phyloP scores from a whole-genome alignment of 1,140 invertebrate species.

The Atta colombica region DNA sequence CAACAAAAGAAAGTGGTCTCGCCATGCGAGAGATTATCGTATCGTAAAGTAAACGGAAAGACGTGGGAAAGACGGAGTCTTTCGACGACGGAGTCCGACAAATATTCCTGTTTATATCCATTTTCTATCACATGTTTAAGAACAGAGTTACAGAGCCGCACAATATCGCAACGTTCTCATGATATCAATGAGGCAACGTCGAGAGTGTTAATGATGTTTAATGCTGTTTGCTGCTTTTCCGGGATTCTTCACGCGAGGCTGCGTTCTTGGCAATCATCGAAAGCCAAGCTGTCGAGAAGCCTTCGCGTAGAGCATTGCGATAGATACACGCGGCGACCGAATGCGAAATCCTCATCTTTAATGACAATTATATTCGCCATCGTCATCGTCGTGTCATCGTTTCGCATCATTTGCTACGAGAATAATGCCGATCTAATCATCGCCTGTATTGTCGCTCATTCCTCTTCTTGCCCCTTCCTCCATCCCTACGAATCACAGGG shows the following conservation, averaged over 20 bases:
- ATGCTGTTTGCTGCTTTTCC: slow-evolving; percentile 45
- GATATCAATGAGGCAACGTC: slow-evolving; percentile 53
- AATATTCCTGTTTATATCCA: slow-evolving; percentile 17
- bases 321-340: not conserved
- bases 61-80: slow-evolving; percentile 28
- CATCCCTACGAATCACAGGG: slow-evolving; percentile 5
- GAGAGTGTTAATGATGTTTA: slow-evolving; percentile 50
- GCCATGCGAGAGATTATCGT: slow-evolving; percentile 7
- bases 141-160: not conserved
- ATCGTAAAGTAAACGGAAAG: slow-evolving; percentile 29
- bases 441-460: slow-evolving; percentile 74
- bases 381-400: slow-evolving; percentile 48
- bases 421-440: slow-evolving; percentile 80
- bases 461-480: slow-evolving; percentile 12
- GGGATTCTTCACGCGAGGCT: slow-evolving; percentile 47
- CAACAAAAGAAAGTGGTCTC: not conserved
- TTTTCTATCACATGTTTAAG: slow-evolving; percentile 29
- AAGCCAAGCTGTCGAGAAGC: slow-evolving; percentile 58
- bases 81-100: not conserved
- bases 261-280: slow-evolving; percentile 59
- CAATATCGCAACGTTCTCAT: slow-evolving; percentile 27
- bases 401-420: slow-evolving; percentile 76
- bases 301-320: slow-evolving; percentile 7
- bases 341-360: slow-evolving; percentile 20
- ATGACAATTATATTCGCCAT: slow-evolving; percentile 41